Evolutionary conservation across 2,888 invertebrate genomes (phyloP), one percentile per base, ranked within the genome.

Genomic region (Andrena dorsata): DNA sequence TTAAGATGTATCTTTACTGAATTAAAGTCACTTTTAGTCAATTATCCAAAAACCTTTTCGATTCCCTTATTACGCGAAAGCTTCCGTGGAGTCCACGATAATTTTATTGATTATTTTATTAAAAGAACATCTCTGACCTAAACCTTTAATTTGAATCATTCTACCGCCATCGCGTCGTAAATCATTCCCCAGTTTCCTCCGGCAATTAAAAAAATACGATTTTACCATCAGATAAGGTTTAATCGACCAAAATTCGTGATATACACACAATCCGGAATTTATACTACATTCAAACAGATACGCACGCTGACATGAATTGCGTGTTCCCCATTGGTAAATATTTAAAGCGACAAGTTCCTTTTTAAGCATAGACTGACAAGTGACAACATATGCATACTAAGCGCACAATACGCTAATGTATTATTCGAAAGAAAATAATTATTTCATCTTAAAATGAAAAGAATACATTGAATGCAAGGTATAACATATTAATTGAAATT

Each of bases 41-140:
- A 70, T 68, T 69, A 20, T 28, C 10, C 47, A 28, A 49, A 63
- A 66, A 64, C 64, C 23, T 8, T 66, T 56, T 20, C 51, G 35
- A 8, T 26, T 16, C 49, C 26, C 60, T 64, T 69, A 73, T 76
- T 35, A 69, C 53, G 49, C 47, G 49, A 75, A 68, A 77, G n/a
- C 23, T 71, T 49, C 47, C n/a, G 68, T 58, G 65, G 41, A 65
- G 73, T 35, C 60, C 66, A 66, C 68, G 71, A 84, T n/a, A 79
- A 72, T 70, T 82, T 80, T 87, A 88, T 88, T 79, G 88, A 88
- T 88, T 85, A 84, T 76, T 84, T 72, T 66, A 66, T 68, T 66
- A 72, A 56, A 68, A 68, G 35, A 16, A 53, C 32, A 20, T 71
- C 28, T 28, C 56, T 20, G 28, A 8, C 30, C 56, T 53, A 58